Percentiles rank a stretch among this genome's conserved stretches.
These are phyloP conservation scores for Zaprionus tsacasi DNA, from an alignment of 1,140 invertebrate species.

Conservation along the genomic window DNA sequence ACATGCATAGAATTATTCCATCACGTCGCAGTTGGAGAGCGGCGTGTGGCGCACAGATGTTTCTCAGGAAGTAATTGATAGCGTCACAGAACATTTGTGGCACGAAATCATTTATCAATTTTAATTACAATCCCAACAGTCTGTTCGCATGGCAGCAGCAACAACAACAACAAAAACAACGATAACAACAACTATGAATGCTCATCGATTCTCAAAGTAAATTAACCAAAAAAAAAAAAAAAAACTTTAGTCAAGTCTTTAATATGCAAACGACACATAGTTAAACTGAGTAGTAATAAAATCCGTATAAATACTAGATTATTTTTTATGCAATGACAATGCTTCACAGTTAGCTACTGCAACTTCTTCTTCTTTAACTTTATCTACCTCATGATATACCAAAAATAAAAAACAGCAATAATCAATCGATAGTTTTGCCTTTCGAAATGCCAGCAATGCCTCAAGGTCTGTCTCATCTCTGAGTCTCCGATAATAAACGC, in stretches of 20 bases:
- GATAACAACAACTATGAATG: no score
- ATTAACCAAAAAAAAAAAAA: slow-evolving; percentile 5
- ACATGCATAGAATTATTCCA: slow-evolving; percentile 1
- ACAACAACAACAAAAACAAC: slow-evolving; percentile 1
- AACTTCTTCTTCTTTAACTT: neutral
- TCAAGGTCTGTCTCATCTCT: slow-evolving; percentile 21
- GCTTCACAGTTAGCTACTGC: neutral
- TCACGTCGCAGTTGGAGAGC: neutral
- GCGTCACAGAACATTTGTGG: slow-evolving; percentile 27
- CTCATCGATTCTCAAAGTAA: slow-evolving; percentile 18
- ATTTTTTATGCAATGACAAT: neutral
- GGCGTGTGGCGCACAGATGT: slow-evolving; percentile 21
- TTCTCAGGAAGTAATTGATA: slow-evolving; percentile 52
- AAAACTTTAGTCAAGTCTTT: neutral
- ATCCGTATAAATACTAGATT: neutral
- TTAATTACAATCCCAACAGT: slow-evolving; percentile 40
- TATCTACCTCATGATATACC: neutral
- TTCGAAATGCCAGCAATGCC: neutral
- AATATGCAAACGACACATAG: neutral
- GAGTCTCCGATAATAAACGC: slow-evolving; percentile 16
- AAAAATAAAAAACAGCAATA: neutral
- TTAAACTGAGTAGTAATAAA: no score
- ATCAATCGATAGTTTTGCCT: slow-evolving; percentile 12
- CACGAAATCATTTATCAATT: slow-evolving; percentile 55
- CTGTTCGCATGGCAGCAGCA: slow-evolving; percentile 5